Percentiles rank a stretch among this genome's conserved stretches.
These are phyloP conservation scores for Acanthurus tractus DNA, from an alignment of 2,797 vertebrate genomes.

Conservation along the genomic window DNA sequence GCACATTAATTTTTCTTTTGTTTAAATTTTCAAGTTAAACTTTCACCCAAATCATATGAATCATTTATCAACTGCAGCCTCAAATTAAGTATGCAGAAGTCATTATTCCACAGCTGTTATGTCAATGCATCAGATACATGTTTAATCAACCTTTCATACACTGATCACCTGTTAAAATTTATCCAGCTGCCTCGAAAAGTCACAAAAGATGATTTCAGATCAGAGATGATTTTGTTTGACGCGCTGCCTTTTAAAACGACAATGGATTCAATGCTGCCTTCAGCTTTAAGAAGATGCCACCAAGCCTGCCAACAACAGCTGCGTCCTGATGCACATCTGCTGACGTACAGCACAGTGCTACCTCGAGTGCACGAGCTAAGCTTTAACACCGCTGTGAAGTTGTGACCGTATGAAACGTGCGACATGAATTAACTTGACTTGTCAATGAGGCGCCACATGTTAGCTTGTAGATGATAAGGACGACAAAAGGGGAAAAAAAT, in stretches of 20 bases:
- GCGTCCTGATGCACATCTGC: background rate
- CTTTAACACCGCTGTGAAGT: background rate
- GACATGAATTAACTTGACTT: too few relatives aligned
- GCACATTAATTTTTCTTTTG: slow-evolving; percentile 2
- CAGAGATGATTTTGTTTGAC: background rate
- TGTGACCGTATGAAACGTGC: background rate
- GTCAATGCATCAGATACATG: background rate
- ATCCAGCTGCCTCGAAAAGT: background rate
- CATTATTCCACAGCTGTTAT: background rate
- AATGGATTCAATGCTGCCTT: background rate
- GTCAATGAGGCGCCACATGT: background rate
- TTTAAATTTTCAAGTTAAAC: background rate
- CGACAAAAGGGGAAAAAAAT: slow-evolving; percentile 24
- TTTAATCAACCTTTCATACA: background rate
- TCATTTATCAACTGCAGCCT: slow-evolving; percentile 2
- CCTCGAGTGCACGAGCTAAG: background rate
- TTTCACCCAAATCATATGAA: slow-evolving; percentile 22
- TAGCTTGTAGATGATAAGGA: background rate
- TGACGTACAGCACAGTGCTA: background rate
- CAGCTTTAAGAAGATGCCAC: too few relatives aligned
- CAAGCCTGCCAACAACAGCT: background rate
- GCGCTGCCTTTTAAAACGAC: background rate
- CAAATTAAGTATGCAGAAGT: background rate
- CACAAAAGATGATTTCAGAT: background rate
- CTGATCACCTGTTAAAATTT: background rate